Evolutionary conservation across 2,888 invertebrate genomes (phyloP).

Genomic region (Eristalinus sepulchralis): DNA sequence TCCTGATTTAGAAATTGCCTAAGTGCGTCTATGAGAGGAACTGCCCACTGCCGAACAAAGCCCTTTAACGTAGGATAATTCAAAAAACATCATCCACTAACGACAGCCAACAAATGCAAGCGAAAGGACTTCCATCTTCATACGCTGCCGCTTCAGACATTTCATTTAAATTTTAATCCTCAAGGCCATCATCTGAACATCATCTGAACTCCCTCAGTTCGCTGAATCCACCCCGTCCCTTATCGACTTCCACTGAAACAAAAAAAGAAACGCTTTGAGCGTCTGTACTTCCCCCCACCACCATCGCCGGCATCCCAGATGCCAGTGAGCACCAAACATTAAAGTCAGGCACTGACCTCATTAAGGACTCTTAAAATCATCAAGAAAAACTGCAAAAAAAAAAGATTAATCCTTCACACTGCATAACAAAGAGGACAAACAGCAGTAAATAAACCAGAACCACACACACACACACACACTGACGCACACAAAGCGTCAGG

Average conservation of each 20-base stretch:
- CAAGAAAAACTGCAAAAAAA: neutral
- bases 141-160: neutral
- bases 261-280: neutral
- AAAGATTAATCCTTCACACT: neutral
- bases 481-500: neutral
- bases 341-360: conserved; percentile 12
- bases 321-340: neutral
- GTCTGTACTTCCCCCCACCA: too few species aligned
- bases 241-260: neutral
- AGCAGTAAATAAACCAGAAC: neutral
- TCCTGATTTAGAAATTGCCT: too few species aligned
- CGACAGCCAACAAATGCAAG: too few species aligned
- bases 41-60: too few species aligned
- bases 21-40: too few species aligned
- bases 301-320: neutral
- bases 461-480: neutral
- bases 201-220: too few species aligned
- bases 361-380: neutral
- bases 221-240: neutral
- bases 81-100: too few species aligned
- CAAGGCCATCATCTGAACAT: neutral
- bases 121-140: neutral
- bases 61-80: too few species aligned
- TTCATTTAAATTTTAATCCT: neutral
- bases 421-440: conserved; percentile 8